Evolutionary conservation across 2,888 invertebrate species (phyloP).

Genomic region (Empis livida): DNA sequence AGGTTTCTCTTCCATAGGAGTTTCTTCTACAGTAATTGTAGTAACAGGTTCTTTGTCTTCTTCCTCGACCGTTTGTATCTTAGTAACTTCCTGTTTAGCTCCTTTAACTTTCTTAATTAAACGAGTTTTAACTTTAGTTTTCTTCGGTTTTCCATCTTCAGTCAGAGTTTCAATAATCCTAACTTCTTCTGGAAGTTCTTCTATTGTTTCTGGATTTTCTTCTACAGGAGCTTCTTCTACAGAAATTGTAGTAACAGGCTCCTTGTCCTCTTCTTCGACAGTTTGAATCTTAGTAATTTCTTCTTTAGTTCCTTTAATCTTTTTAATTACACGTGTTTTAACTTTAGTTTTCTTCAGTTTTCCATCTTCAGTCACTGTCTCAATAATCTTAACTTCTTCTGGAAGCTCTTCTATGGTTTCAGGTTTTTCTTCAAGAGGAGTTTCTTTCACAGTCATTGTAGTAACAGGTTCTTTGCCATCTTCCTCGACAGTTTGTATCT

Average conservation of each 20-base stretch:
- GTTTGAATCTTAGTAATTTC: constrained; percentile 35
- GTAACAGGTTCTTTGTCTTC: constrained; percentile 27
- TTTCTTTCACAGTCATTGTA: constrained; percentile 15
- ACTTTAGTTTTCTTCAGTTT: constrained; percentile 17
- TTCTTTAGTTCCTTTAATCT: constrained; percentile 17
- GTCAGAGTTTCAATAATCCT: constrained; percentile 20
- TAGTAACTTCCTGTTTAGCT: constrained; percentile 25
- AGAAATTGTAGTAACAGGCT: constrained; percentile 24
- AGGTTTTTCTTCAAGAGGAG: constrained; percentile 18
- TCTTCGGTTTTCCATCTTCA: constrained; percentile 27
- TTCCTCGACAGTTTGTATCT: constrained; percentile 27
- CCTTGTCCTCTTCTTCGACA: constrained; percentile 22
- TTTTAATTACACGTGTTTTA: constrained; percentile 26
- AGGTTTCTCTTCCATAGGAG: constrained; percentile 9
- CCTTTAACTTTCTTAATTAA: constrained; percentile 26
- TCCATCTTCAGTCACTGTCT: constrained; percentile 20
- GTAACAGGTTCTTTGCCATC: constrained; percentile 20
- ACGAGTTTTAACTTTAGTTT: constrained; percentile 19
- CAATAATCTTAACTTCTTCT: constrained; percentile 18
- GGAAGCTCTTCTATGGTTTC: constrained; percentile 23
- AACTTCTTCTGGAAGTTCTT: constrained; percentile 24
- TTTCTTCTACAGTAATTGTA: constrained; percentile 15
- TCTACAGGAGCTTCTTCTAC: constrained; percentile 22
- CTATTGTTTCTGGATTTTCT: constrained; percentile 12
- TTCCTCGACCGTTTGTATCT: constrained; percentile 32